phyloP scores from a whole-genome alignment of 2,888 invertebrate species.

The Pharmacophagus antenor region DNA sequence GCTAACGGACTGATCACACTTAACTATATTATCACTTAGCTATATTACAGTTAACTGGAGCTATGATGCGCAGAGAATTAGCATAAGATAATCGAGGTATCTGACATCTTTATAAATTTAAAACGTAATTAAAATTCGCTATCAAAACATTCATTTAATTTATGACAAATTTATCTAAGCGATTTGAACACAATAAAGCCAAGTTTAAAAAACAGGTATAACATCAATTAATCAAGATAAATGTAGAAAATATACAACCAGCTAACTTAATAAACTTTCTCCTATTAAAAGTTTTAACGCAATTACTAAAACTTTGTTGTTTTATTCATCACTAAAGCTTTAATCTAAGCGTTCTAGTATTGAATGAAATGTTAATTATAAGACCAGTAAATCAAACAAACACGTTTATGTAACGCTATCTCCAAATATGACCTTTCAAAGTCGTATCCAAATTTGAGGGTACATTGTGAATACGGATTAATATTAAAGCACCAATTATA shows the following conservation, averaged over 20 bases:
- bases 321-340: conserved; percentile 3
- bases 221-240: too few relatives aligned
- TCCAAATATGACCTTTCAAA: conserved; percentile 2
- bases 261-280: too few relatives aligned
- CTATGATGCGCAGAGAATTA: not conserved
- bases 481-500: conserved; percentile 6
- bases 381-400: conserved; percentile 1
- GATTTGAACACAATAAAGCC: too few relatives aligned
- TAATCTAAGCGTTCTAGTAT: not conserved
- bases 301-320: not conserved
- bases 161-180: not conserved
- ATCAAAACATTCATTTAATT: not conserved
- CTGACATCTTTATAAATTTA: not conserved
- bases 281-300: not conserved
- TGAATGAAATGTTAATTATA: conserved; percentile 5
- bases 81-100: not conserved
- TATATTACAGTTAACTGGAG: not conserved
- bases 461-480: conserved; percentile 11
- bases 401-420: conserved; percentile 7
- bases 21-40: not conserved
- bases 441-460: conserved; percentile 3
- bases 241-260: too few relatives aligned
- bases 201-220: too few relatives aligned
- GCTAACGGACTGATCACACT: not conserved
- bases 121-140: not conserved